A percentile compares a stretch with the other conserved stretches of the same genome.
Conservation (phyloP, 2,888 invertebrate genomes). For the Escarpia spicata region DNA sequence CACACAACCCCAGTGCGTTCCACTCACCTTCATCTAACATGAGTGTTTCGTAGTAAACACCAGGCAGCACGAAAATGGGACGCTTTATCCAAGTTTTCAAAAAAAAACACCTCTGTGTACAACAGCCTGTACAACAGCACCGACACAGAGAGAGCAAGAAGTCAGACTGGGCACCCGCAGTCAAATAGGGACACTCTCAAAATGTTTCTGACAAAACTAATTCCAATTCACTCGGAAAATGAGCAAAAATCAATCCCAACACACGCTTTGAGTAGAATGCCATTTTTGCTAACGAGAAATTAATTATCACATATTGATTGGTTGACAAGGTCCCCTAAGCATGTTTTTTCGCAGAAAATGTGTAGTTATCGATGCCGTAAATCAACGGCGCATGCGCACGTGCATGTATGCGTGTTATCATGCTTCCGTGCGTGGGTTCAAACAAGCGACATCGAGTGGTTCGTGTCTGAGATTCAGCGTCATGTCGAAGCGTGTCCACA, state of each 20-base stretch:
- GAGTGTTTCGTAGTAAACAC: neutral
- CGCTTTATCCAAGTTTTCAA: neutral
- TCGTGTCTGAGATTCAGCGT: neutral
- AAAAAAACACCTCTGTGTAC: neutral
- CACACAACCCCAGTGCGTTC: neutral
- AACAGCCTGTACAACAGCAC: neutral
- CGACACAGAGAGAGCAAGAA: neutral
- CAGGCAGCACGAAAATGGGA: neutral
- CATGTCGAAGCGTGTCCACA: neutral
- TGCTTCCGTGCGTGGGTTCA: constrained; percentile 10
- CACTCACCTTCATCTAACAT: neutral
- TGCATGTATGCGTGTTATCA: neutral
- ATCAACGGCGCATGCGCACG: neutral
- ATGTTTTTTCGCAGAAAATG: neutral
- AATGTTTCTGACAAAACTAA: neutral
- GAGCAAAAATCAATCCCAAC: neutral
- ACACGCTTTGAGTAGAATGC: neutral
- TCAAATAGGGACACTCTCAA: neutral
- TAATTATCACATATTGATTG: neutral
- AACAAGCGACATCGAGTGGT: neutral
- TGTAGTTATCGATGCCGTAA: neutral
- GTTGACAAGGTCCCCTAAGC: neutral
- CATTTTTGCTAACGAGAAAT: neutral
- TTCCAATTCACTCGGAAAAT: neutral
- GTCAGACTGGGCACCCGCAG: neutral